Percentiles rank a stretch among this genome's conserved stretches.
These are phyloP conservation scores for Drosophila paracracens DNA, from an alignment of 2,888 invertebrate species.

Conservation along the genomic window DNA sequence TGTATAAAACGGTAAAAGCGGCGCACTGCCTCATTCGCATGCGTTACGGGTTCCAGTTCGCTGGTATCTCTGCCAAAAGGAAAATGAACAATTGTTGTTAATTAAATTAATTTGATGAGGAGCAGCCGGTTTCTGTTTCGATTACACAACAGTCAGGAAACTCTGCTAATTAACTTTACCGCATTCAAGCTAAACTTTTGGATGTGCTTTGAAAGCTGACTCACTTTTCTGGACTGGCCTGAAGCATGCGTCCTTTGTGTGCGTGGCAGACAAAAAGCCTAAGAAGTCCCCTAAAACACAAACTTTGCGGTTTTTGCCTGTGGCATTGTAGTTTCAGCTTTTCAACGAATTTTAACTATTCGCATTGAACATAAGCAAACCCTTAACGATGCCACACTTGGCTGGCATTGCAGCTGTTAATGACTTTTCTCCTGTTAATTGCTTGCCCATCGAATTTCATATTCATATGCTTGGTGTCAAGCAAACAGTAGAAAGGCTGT, in stretches of 20 bases:
- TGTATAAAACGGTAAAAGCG: constrained; percentile 92
- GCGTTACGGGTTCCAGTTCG: constrained; percentile 89
- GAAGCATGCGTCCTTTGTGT: constrained; percentile 27
- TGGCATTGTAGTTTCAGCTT: constrained; percentile 24
- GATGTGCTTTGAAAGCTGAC: constrained; percentile 15
- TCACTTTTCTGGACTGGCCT: constrained; percentile 7
- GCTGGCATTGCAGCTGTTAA: constrained; percentile 24
- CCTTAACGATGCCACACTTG: constrained; percentile 7
- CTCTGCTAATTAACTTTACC: constrained; percentile 68
- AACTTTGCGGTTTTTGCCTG: constrained; percentile 12
- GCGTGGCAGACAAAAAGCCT: constrained; percentile 6
- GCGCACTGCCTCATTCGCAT: constrained; percentile 88
- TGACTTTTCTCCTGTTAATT: constrained; percentile 23
- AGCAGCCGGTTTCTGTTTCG: constrained; percentile 15
- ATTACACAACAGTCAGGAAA: constrained; percentile 32
- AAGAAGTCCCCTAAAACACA: background rate
- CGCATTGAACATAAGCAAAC: background rate
- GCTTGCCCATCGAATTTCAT: background rate
- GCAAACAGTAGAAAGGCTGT: background rate
- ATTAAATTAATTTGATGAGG: constrained; percentile 36
- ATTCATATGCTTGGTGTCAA: background rate
- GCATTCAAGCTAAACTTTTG: constrained; percentile 53
- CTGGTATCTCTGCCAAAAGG: constrained; percentile 88
- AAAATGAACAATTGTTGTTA: constrained; percentile 31
- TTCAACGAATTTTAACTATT: constrained; percentile 7